These are phyloP conservation scores for Nasonovia ribisnigri DNA, from an alignment of 2,888 invertebrate species.

Conservation along the genomic window DNA sequence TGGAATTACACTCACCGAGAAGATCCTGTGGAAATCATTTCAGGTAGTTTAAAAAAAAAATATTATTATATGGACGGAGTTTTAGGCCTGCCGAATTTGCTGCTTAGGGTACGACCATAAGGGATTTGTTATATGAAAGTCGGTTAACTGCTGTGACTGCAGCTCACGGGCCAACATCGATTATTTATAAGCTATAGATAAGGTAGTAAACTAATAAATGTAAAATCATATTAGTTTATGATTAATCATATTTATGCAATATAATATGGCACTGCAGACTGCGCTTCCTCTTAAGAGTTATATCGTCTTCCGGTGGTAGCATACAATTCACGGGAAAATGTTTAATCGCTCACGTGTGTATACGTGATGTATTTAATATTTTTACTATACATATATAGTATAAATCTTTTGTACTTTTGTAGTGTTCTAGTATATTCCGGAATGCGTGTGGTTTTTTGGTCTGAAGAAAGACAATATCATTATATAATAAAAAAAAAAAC, in stretches of 20 bases:
- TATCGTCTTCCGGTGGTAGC: background rate
- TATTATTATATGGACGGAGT: background rate
- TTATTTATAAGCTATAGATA: background rate
- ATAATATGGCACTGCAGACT: background rate
- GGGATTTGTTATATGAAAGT: background rate
- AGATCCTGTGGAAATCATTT: too few relatives aligned
- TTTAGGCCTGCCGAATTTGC: too few relatives aligned
- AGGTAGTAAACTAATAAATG: background rate
- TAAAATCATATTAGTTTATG: background rate
- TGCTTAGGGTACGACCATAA: background rate
- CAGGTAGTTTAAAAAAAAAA: too few relatives aligned
- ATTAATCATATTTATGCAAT: too few relatives aligned
- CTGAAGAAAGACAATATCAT: background rate
- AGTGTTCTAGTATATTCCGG: background rate
- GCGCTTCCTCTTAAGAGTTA: background rate
- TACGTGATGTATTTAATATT: background rate
- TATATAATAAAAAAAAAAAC: background rate
- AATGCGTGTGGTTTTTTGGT: background rate
- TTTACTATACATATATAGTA: too few relatives aligned
- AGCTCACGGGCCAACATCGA: background rate
- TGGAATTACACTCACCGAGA: too few relatives aligned
- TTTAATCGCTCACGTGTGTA: background rate
- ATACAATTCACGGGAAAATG: background rate
- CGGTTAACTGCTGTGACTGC: background rate
- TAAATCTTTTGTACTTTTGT: background rate